A percentile compares a stretch with the other conserved stretches of the same genome.
phyloP scores from a whole-genome alignment of 1,140 invertebrate genomes.

The Neodiprion lecontei region DNA sequence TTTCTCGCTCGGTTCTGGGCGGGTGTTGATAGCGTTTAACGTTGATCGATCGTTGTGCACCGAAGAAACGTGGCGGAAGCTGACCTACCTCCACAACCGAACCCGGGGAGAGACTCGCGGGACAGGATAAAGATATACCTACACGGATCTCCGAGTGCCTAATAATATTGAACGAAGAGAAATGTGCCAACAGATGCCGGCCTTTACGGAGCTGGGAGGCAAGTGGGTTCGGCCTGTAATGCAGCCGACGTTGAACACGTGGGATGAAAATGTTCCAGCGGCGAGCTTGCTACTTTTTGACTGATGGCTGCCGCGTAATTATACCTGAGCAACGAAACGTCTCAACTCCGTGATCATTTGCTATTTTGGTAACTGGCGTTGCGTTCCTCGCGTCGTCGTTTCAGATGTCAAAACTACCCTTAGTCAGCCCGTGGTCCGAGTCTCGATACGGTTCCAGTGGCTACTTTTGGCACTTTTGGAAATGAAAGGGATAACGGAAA shows the following conservation, averaged over 20 bases:
- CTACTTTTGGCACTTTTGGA: too few relatives aligned
- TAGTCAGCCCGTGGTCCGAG: too few relatives aligned
- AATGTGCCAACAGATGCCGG: conserved; percentile 25
- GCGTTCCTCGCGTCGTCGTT: too few relatives aligned
- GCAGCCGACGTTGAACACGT: conserved; percentile 16
- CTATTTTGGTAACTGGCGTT: too few relatives aligned
- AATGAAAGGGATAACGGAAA: too few relatives aligned
- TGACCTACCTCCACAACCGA: conserved; percentile 3
- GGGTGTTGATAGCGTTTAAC: conserved; percentile 9
- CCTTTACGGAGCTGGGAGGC: conserved; percentile 7
- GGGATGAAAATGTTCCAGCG: not conserved
- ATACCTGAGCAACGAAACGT: not conserved
- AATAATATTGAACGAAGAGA: conserved; percentile 34
- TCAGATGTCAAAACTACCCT: too few relatives aligned
- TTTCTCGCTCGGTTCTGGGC: not conserved
- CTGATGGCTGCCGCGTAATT: conserved; percentile 5
- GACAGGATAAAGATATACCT: conserved; percentile 26
- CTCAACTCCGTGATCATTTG: not conserved
- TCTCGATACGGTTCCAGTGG: too few relatives aligned
- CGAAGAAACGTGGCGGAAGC: conserved; percentile 1
- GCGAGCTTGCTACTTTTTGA: not conserved
- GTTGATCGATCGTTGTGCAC: conserved; percentile 15
- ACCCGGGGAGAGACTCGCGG: not conserved
- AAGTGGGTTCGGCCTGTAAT: not conserved
- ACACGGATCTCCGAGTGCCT: conserved; percentile 17